Base-by-base conservation (phyloP, 2,888 invertebrate species). In the Buathra laborator region DNA sequence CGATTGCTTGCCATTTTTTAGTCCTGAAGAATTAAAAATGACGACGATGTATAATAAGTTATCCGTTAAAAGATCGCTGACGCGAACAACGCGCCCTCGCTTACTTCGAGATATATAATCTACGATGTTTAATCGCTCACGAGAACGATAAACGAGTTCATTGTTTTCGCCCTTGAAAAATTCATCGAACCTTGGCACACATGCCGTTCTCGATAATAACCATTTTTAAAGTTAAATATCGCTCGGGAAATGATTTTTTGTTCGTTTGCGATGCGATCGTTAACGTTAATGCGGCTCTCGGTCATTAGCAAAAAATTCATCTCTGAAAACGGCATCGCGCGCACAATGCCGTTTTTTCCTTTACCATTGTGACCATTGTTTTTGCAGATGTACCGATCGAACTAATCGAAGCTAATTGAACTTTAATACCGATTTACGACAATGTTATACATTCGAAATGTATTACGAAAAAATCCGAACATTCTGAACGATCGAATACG, bases 1-100 rank as follows among this genome's bases (percentile, higher is more conserved):
- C 87, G 89, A 88, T 87, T 91, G 89, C 80, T 90, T 87, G 85
- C 88, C 88, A 86, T 90, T 91, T 86, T 92, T 93, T 84, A 92
- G 86, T 72, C 90, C 93, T 93, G 78, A 77, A 80, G 84, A 86
- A 48, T 46, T 9, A 64, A 68, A 14, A 64, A 59, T 59, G 7
- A 79, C 48, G 68, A 51, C 74, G 12, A 32, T 19, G n/a, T n/a
- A 80, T 37, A 59, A 67, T 37, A 9, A 56, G 16, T 66, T 10
- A 64, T 59, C 1, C 64, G 3, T 44, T 10, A 1, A 56, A 12
- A 29, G 51, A 77, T 3, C 19, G 32, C 14, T 37, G 37, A 1
- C 5, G 14, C 53, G 16, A 19, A 46, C 12, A 68, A 29, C 12
- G 46, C 24, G 43, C 37, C 46, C 53, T 68, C 48, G 46, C 32